Base-by-base conservation (phyloP, 2,113 vertebrate genomes). In the Dendrocopos noguchii region DNA sequence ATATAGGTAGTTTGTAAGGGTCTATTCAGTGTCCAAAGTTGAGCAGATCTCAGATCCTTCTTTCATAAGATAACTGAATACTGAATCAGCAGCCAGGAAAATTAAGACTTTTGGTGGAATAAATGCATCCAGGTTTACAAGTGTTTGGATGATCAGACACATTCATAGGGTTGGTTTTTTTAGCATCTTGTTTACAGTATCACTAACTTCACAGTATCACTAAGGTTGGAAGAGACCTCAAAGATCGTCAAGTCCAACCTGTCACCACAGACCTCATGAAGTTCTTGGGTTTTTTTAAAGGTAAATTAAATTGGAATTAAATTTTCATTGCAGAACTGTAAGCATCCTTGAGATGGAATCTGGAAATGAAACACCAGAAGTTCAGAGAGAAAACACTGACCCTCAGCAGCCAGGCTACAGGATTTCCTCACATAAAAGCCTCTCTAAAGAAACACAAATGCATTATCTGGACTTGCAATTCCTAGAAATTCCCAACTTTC, bases 401-500 rank as follows among this genome's bases (percentile, higher is more conserved):
- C 20, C 25, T 52, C 24, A 82, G 24, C 72, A 87, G 34, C 9
- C 18, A 72, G 5, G 53, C 72, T 64, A 56, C 28, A 34, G 29
- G 36, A 93, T 84, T 64, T 88, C 44, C 52, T 93, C 33, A 77
- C 16, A 74, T 7, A 66, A 87, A 87, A 50, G 9, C 20, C 78
- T 16, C 47, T 80, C 53, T 61, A 20, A 83, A 83, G 68, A 82
- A 89, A 91, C 22, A 80, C 15, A 80, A 20, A 39, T 71, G 31
- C 25, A 72, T 12, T 42, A 61, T 74, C 27, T 36, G 29, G 61
- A 80, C 56, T 60, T 84, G 27, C 28, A 92, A 65, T 84, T 96
- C 91, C 90, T 88, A 84, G 79, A 90, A 95, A 94, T n/a, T 65
- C 53, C 70, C 70, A 61, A 1, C 50, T 75, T 94, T 64, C 50